These are phyloP conservation scores for Pycnonotus jocosus DNA, from an alignment of 2,113 vertebrate species.

Conservation along the genomic window DNA sequence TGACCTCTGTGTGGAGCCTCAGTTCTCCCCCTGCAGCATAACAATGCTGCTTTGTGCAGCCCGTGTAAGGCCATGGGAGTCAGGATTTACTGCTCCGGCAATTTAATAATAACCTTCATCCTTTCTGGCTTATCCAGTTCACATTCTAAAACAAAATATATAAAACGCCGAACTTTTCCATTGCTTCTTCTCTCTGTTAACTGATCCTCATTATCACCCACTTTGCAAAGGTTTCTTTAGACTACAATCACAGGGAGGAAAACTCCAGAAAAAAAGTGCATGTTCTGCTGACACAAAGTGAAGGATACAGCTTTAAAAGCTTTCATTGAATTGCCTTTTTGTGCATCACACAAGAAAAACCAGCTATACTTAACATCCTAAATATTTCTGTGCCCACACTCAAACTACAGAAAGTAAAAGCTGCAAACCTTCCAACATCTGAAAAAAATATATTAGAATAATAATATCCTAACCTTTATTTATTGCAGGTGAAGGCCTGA, in stretches of 20 bases:
- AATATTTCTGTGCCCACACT: not conserved
- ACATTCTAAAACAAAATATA: conserved; percentile 9
- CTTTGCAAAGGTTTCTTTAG: not conserved
- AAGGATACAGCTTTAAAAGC: not conserved
- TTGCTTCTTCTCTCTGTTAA: not conserved
- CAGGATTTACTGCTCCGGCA: conserved; percentile 29
- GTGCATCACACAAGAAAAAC: not conserved
- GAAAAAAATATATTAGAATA: not conserved
- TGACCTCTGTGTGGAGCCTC: conserved; percentile 35
- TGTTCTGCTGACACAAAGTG: not conserved
- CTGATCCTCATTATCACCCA: not conserved
- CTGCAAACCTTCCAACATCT: not conserved
- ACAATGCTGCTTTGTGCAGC: conserved; percentile 65
- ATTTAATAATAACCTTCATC: conserved; percentile 62
- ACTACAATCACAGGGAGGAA: not conserved
- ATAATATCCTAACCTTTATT: not conserved
- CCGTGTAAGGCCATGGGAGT: not conserved
- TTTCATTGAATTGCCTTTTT: not conserved
- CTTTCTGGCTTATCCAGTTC: conserved; percentile 12
- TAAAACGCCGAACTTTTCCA: not conserved
- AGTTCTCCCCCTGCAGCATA: not conserved
- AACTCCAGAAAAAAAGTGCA: not conserved
- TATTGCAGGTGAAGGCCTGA: not conserved
- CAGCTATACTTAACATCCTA: not conserved
- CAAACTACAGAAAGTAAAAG: not conserved